Evolutionary conservation across 2,113 vertebrate genomes (phyloP).

Genomic region (Cichladusa arquata): DNA sequence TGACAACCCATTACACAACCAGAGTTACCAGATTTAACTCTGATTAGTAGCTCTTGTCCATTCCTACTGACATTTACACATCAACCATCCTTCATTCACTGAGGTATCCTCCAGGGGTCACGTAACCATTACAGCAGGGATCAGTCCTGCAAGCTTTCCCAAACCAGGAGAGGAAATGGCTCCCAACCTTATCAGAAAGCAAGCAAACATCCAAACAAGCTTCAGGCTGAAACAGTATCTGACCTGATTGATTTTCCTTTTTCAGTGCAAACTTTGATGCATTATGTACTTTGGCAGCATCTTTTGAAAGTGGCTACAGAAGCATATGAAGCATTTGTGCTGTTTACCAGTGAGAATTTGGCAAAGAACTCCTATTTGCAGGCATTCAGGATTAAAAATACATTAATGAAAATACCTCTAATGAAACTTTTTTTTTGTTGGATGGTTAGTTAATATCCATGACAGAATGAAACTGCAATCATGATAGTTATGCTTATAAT

Average conservation of each 20-base stretch:
- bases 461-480: not conserved
- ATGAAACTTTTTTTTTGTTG: not conserved
- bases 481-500: not conserved
- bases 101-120: not conserved
- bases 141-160: not conserved
- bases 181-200: constrained; percentile 22
- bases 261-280: constrained; percentile 48
- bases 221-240: constrained; percentile 41
- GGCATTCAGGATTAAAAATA: constrained; percentile 36
- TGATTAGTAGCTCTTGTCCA: not conserved
- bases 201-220: constrained; percentile 27
- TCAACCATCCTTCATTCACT: not conserved
- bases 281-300: constrained; percentile 33
- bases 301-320: constrained; percentile 48
- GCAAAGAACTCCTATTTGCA: constrained; percentile 31
- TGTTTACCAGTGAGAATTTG: constrained; percentile 52
- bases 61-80: not conserved
- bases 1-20: not conserved
- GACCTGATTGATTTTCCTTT: constrained; percentile 43
- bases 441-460: not conserved
- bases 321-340: constrained; percentile 4
- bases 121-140: not conserved
- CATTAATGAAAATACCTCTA: not conserved
- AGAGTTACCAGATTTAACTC: not conserved
- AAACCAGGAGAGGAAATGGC: not conserved